phyloP scores from a whole-genome alignment of 2,888 invertebrate species.

The Dione vanillae region DNA sequence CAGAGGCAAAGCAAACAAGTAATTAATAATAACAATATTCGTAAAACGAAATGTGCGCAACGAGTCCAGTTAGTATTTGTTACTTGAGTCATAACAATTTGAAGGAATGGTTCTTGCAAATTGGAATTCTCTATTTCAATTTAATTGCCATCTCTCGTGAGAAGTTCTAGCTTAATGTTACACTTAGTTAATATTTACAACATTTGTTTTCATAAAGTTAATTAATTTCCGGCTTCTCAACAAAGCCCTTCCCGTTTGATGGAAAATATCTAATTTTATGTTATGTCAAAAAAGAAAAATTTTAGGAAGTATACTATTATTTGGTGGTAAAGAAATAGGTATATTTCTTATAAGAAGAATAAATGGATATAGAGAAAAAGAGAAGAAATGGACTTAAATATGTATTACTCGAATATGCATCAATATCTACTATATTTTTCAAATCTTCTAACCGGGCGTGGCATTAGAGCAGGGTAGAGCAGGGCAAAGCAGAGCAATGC shows the following conservation, averaged over 20 bases:
- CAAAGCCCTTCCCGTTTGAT: background rate
- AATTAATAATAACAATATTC: constrained; percentile 43
- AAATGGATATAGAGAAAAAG: no score
- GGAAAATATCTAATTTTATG: background rate
- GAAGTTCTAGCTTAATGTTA: constrained; percentile 10
- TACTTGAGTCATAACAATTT: constrained; percentile 40
- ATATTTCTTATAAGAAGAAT: no score
- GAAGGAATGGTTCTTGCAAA: constrained; percentile 37
- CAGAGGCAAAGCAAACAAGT: constrained; percentile 27
- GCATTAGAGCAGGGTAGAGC: no score
- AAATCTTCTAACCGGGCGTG: no score
- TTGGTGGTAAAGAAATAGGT: no score
- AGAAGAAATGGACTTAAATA: no score
- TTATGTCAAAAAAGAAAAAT: background rate
- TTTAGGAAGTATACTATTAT: no score
- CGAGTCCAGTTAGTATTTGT: constrained; percentile 40
- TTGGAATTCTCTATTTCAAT: constrained; percentile 39
- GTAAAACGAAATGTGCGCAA: constrained; percentile 40
- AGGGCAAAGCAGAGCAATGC: no score
- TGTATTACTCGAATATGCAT: no score
- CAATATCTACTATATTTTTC: no score
- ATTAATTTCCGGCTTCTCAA: constrained; percentile 8
- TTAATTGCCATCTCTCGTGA: constrained; percentile 24
- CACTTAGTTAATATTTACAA: constrained; percentile 22
- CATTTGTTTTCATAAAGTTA: constrained; percentile 18